Percentiles rank a stretch among this genome's conserved stretches.
These are phyloP conservation scores for Opisthocomus hoazin DNA, from an alignment of 2,113 vertebrate genomes.

Conservation along the genomic window DNA sequence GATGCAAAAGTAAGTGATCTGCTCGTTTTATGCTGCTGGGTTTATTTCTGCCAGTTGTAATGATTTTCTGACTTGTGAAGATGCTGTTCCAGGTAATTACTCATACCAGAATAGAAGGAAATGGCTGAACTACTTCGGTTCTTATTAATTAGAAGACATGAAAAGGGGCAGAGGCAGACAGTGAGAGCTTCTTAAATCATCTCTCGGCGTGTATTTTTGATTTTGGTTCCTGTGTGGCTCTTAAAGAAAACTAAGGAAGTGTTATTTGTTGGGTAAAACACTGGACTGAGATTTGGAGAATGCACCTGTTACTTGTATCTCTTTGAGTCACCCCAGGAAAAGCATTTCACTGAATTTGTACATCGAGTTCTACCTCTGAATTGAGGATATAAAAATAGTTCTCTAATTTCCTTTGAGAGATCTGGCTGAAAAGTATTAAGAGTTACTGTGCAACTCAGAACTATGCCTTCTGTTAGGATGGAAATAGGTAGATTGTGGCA, in stretches of 20 bases:
- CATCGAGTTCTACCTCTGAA: neutral
- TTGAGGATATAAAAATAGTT: neutral
- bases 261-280: neutral
- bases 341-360: neutral
- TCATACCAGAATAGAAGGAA: neutral
- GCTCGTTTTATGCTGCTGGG: neutral
- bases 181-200: neutral
- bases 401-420: neutral
- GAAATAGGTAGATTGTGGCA: neutral
- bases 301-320: neutral
- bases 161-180: neutral
- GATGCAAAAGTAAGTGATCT: slow-evolving; percentile 80
- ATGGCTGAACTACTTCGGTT: neutral
- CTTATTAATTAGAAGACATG: neutral
- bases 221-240: neutral
- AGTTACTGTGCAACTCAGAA: neutral
- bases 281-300: neutral
- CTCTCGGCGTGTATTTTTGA: neutral
- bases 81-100: neutral
- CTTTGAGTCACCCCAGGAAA: neutral
- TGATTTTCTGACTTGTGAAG: neutral
- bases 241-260: neutral
- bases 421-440: neutral
- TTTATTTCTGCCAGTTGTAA: neutral
- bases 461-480: neutral